Evolutionary conservation across 1,140 invertebrate genomes (phyloP), one percentile per base, ranked within the genome.

Genomic region (Lepidurus couesii): DNA sequence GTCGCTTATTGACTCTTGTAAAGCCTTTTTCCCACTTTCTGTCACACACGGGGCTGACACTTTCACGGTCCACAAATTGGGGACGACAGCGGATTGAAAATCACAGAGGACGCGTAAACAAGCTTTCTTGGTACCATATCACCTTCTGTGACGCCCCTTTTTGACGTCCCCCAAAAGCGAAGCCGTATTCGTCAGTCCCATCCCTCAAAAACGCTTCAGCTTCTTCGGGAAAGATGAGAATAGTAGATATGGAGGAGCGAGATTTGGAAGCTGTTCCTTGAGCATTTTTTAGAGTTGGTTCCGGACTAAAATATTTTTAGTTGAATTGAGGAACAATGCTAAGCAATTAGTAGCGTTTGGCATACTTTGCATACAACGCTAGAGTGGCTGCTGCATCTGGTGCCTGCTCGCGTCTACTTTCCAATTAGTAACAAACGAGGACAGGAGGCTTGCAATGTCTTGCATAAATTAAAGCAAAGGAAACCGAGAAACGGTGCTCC

Each of bases 1-100:
- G 53, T 65, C 53, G 53, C 53, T 65, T 65, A 65, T 65, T 65
- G 53, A 65, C 53, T 65, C 53, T 65, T 65, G 53, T 65, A 65
- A 65, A 65, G 53, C 53, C 53, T 65, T 65, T 65, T 34, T 16
- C 53, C 13, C 53, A 13, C 53, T 47, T 11, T 47, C 53, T 21
- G 9, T 65, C 53, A 65, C 53, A 65, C 53, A 65, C 53, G 16
- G 53, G 16, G 53, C 16, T 65, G 53, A 65, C 53, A 65, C 53
- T 65, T 65, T 65, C 53, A 65, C 53, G 53, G 53, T 65, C 53
- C 53, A 65, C 53, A 65, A 65, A 65, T 65, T 65, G 53, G 1
- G 53, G 16, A 47, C 45, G 53, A 65, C 53, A 65, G 53, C 53
- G 53, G 53, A 65, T 65, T 65, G 53, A 65, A 65, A 65, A 65